These are phyloP conservation scores for Geococcyx californianus DNA, from an alignment of 2,113 vertebrate genomes.

Conservation along the genomic window DNA sequence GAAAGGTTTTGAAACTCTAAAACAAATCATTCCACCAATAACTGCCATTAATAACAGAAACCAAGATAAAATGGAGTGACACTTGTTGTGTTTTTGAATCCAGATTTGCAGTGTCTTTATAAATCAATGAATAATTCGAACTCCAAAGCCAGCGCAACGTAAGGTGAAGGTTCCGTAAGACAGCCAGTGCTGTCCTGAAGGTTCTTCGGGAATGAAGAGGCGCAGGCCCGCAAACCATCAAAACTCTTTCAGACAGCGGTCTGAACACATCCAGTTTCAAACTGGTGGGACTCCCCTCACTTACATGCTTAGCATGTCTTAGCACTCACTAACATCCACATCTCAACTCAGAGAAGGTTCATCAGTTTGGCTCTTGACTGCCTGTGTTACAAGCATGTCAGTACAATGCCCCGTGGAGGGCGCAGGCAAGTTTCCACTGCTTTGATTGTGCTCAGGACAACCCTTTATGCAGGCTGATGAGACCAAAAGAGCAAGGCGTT, in stretches of 20 bases:
- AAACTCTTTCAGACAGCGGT: neutral
- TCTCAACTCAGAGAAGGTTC: neutral
- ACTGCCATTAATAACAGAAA: neutral
- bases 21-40: neutral
- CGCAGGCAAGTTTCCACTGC: neutral
- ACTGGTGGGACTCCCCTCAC: neutral
- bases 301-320: accelerated
- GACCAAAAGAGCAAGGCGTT: neutral
- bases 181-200: neutral
- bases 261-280: neutral
- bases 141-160: neutral
- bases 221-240: neutral
- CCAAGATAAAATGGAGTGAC: neutral
- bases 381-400: neutral
- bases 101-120: neutral
- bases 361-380: neutral
- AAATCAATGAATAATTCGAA: neutral
- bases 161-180: neutral
- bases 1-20: too few species aligned
- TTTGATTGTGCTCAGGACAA: accelerated
- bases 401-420: neutral
- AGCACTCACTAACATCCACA: neutral
- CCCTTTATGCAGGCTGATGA: neutral
- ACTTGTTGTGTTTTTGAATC: neutral
- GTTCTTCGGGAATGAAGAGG: neutral